These are phyloP conservation scores for Aix galericulata DNA, from an alignment of 2,113 vertebrate species.

Conservation along the genomic window DNA sequence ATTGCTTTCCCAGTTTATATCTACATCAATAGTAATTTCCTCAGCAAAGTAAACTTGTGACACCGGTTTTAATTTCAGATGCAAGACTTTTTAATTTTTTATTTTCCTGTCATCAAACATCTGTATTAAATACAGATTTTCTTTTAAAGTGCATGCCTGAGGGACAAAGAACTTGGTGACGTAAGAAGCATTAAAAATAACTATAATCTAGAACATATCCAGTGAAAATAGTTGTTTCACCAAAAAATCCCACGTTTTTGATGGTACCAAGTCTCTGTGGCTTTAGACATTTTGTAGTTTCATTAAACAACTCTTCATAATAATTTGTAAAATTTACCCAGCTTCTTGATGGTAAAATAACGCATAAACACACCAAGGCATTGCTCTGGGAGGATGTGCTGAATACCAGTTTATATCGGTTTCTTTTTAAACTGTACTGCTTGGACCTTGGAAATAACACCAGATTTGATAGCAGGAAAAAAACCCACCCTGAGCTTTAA, in stretches of 20 bases:
- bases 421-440: not conserved
- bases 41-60: not conserved
- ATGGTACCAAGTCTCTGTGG: not conserved
- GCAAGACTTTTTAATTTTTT: not conserved
- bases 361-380: not conserved
- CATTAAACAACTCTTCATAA: not conserved
- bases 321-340: not conserved
- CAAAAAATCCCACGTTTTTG: not conserved
- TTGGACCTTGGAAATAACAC: not conserved
- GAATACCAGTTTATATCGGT: not conserved
- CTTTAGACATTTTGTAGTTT: not conserved
- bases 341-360: not conserved
- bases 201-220: not conserved
- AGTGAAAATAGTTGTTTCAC: not conserved
- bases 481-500: not conserved
- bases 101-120: not conserved
- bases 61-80: not conserved
- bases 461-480: not conserved
- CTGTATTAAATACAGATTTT: not conserved
- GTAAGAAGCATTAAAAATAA: not conserved
- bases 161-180: not conserved
- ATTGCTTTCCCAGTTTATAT: not conserved
- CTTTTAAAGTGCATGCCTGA: not conserved
- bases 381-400: not conserved
- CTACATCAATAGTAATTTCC: not conserved